Base-by-base conservation (phyloP, 64 coral and sea anemone species). In the Acropora tenuis region DNA sequence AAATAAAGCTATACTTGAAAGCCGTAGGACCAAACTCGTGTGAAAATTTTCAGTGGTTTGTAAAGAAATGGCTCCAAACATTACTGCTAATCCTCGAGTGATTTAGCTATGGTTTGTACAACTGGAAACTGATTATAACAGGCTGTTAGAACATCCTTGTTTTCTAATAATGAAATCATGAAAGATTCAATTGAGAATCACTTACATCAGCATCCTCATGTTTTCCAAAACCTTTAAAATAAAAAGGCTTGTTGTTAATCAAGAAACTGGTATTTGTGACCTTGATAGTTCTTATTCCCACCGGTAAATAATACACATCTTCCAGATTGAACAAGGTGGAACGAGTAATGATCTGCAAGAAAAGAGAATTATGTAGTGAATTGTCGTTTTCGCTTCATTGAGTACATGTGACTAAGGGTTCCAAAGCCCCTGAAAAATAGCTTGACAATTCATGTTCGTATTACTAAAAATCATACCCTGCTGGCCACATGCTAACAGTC, bases 181-280 rank as follows among this genome's bases (percentile, higher is more conserved):
- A 30, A 30, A 30, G 12, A 67, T 8, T 7, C 63, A 1, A 8
- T 71, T 44, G 12, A 8, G 4, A n/a, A 8, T 61, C 41, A 48
- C 97, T 91, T 93, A 99, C 97, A 89, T 99, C 89, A 9, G 97
- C 91, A 91, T 99, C 97, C 60, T 99, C 97, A 69, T 99, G 97
- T 69, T 96, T 99, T 15, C 92, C 92, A 78, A 99, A 93, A 10
- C 97, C 97, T 96, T 99, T 99, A 76, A 99, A 99, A 73, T 99
- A 99, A 57, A 99, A 99, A 47, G 88, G 89, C 88, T 99, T 96
- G 71, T 91, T 88, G 67, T 99, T 99, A 55, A 99, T 94, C 17
- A 99, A 92, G 20, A 99, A 99, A 61, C 90, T 90, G 53, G 97
- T 96, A 4, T 61, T 84, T 7, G 93, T 86, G 8, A 96, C 94